Base-by-base conservation (phyloP, 2,113 vertebrate species). In the Gymnobelideus leadbeateri region DNA sequence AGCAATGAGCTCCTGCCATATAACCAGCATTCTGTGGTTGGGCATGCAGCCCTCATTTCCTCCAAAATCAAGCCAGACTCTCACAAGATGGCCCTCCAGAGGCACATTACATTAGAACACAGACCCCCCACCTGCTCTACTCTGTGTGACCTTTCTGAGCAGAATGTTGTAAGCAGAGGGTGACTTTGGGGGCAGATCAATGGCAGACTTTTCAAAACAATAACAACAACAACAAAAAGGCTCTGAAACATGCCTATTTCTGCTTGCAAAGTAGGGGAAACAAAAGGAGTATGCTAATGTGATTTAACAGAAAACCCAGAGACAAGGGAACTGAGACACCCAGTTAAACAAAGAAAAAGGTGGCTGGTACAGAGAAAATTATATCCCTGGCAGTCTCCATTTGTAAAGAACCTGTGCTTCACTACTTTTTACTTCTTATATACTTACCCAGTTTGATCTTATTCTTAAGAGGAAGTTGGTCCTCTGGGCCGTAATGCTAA, bases 41-140 rank as follows among this genome's bases (percentile, higher is more conserved):
- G 94, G n/a, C 24, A 95, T 89, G 91, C 89, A 51, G 90, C n/a
- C 93, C 89, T 53, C 26, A 11, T 54, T 52, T 2, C 16, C 93
- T 93, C 89, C 89, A 94, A 47, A 52, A 89, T 55, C 95, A 95
- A 97, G 94, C 89, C 43, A 93, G 24, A 37, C 89, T 91, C 24
- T 77, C 91, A 94, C 24, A 47, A 68, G 6, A 92, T 89, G 93
- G 96, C 91, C 7, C 92, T 94, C 8, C 26, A 43, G 57, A 93
- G 95, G 90, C 53, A 21, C 37, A 31, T 94, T 90, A 89, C 52
- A 55, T 68, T 54, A 96, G 92, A 52, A 91, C 52, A 93, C 47
- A 53, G n/a, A 95, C n/a, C 50, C 49, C 94, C 89, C 55, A 90
- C 92, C 51, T 94, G 89, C 28, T 49, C 51, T 93, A 50, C 28